Evolutionary conservation across 2,797 vertebrate species (phyloP).

Genomic region (Sebastes nivosus): DNA sequence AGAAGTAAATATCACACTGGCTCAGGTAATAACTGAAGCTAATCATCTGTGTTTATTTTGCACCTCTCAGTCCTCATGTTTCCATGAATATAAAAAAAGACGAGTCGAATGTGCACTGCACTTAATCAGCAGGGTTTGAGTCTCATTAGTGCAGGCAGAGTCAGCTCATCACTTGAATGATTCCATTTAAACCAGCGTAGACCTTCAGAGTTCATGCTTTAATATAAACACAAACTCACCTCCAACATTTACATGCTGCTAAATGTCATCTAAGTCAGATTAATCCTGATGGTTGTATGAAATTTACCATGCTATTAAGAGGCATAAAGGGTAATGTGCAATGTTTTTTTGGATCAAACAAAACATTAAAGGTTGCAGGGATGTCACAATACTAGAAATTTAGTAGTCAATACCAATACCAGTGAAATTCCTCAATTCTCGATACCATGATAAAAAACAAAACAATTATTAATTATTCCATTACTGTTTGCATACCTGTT

Average conservation of each 20-base stretch:
- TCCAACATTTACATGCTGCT: not conserved
- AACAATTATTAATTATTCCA: too few relatives aligned
- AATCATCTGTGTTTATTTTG: slow-evolving; percentile 32
- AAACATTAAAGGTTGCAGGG: not conserved
- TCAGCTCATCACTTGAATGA: not conserved
- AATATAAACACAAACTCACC: not conserved
- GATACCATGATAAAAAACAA: too few relatives aligned
- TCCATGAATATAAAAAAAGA: slow-evolving; percentile 17
- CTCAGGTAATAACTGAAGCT: not conserved
- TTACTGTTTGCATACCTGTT: too few relatives aligned
- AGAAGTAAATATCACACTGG: not conserved
- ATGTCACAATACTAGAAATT: too few relatives aligned
- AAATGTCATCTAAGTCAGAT: not conserved
- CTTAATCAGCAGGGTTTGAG: slow-evolving; percentile 22
- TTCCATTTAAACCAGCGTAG: not conserved
- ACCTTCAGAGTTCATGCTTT: not conserved
- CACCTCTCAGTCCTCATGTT: not conserved
- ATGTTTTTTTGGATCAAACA: not conserved
- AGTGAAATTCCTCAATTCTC: too few relatives aligned
- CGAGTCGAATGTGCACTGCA: not conserved
- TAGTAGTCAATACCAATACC: too few relatives aligned
- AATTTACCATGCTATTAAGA: not conserved
- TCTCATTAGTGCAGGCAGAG: slow-evolving; percentile 5
- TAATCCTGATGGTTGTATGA: not conserved
- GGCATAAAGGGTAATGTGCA: not conserved